Base-by-base conservation (phyloP, 2,888 invertebrate genomes). In the Smittia sp. region DNA sequence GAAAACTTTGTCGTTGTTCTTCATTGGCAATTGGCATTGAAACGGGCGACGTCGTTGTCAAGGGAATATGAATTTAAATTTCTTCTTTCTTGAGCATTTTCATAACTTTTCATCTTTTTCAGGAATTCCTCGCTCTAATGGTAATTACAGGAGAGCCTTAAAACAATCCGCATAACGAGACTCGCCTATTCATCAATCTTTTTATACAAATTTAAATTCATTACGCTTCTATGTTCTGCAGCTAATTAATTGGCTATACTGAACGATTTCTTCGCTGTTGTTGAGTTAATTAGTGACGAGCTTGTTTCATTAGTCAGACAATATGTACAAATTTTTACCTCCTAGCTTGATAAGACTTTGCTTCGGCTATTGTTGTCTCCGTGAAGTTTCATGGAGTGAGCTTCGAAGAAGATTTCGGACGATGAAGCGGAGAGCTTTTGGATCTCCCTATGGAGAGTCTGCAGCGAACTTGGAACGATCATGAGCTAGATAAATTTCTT, bases 1-100 rank as follows among this genome's bases (percentile, higher is more conserved):
- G 46, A 46, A 46, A 46, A 67, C 20, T 67, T 67, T 67, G 39
- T 67, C 66, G 66, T 67, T 67, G 27, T 67, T 27, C 39, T 38
- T 4, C 9, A n/a, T 6, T 46, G 46, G 15, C 46, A 46, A 46
- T 13, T 32, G 32, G 32, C 32, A 32, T 32, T 46, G 46, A 46
- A 46, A 46, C 15, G 46, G 11, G 46, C 46, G 46, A 46, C 46
- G 46, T 46, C n/a, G n/a, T 46, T 11, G 46, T 15, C 46, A 46
- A 11, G 46, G 46, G 46, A 11, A n/a, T n/a, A n/a, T n/a, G n/a
- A 46, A 46, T 46, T n/a, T n/a, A 11, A 46, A 46, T 15, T 46
- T 32, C 32, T 46, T n/a, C n/a, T n/a, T n/a, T n/a, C n/a, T 46
- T n/a, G 46, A 46, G 46, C 46, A 46, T 46, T 46, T 46, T 32